These are phyloP conservation scores for Poecilia wingei DNA, from an alignment of 2,797 vertebrate genomes.

Conservation along the genomic window DNA sequence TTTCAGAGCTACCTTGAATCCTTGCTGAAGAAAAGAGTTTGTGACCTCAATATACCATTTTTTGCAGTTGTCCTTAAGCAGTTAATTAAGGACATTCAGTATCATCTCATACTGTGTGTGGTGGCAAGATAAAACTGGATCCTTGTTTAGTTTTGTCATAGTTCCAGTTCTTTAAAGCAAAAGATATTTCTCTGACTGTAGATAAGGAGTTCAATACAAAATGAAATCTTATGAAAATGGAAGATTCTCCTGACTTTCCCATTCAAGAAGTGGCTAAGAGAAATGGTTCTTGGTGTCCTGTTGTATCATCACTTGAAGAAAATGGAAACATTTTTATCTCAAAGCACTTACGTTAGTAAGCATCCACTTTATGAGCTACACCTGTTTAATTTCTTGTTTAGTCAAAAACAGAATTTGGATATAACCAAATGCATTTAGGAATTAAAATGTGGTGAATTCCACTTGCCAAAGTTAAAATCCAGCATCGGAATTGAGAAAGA, in stretches of 20 bases:
- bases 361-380: not conserved
- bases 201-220: not conserved
- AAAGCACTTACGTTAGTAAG: not conserved
- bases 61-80: not conserved
- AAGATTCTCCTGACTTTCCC: not conserved
- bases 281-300: not conserved
- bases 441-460: not conserved
- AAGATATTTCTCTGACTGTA: not conserved
- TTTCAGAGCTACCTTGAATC: not conserved
- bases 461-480: not conserved
- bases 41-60: not conserved
- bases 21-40: not conserved
- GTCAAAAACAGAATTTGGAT: not conserved
- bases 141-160: not conserved
- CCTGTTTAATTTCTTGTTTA: not conserved
- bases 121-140: not conserved
- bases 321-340: not conserved
- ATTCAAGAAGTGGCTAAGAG: not conserved
- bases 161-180: not conserved
- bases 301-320: not conserved
- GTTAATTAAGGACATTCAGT: not conserved
- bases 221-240: not conserved
- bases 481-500: not conserved
- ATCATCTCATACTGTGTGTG: not conserved
- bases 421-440: not conserved